Evolutionary conservation across 2,113 vertebrate species (phyloP), one percentile per base, ranked within the genome.

Genomic region (Crotophaga sulcirostris): DNA sequence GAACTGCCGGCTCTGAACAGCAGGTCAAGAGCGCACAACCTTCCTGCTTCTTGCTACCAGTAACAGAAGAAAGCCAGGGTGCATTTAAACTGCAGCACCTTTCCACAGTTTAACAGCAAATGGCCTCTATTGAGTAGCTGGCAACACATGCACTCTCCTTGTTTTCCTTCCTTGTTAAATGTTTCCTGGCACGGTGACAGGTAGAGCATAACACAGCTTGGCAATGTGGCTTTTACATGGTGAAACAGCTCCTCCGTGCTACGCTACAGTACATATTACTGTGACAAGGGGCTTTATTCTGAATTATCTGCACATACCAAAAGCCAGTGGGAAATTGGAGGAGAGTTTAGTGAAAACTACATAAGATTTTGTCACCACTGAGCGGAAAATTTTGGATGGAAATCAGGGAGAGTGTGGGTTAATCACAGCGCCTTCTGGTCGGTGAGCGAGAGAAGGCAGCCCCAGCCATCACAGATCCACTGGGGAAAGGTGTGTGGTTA

Each of bases 191-290:
- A 95, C 66, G 77, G 93, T 96, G 96, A 97, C 96, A 96, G 96
- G 76, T 95, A 93, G 93, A 96, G 92, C 93, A 95, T 96, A 95
- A 97, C 92, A 96, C 96, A 96, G 90, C 94, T 92, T 96, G 94
- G 95, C 96, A 97, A 96, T 94, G 90, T 89, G 96, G 96, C 90
- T 96, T 92, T 96, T 96, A 93, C 93, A 89, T 87, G 86, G 93
- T 82, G 73, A 82, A 97, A 94, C 86, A 94, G 90, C 90, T 97
- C 90, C 73, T 95, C 90, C 2, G 5, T 51, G 88, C 86, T 92
- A 96, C 36, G 69, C 90, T 96, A 89, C 80, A 96, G 75, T 84
- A 96, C 94, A 82, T 96, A 96, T 95, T 95, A 96, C 90, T 93
- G 91, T 92, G 96, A 94, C 93, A 94, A 87, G 93, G 83, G 90